Percentiles rank a stretch among this genome's conserved stretches.
phyloP scores from a whole-genome alignment of 2,888 invertebrate species.

The Minunthozetes semirufus region DNA sequence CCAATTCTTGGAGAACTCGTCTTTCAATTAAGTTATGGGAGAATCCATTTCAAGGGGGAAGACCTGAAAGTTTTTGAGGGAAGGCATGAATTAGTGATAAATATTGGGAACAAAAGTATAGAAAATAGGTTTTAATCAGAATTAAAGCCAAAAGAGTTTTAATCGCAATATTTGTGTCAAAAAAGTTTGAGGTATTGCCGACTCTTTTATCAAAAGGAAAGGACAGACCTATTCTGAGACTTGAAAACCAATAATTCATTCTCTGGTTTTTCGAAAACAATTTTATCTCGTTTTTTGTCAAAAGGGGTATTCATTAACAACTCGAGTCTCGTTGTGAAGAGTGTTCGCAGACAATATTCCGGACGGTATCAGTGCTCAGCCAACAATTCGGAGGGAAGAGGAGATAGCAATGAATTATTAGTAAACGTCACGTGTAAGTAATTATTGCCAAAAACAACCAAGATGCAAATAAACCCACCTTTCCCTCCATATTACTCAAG shows the following conservation, averaged over 20 bases:
- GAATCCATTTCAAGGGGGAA: no score
- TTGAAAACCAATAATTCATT: neutral
- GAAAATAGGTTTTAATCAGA: no score
- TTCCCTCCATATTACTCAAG: no score
- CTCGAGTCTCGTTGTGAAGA: slow-evolving; percentile 3
- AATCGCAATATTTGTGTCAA: no score
- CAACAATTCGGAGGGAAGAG: slow-evolving; percentile 28
- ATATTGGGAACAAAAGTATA: no score
- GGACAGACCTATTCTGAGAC: neutral
- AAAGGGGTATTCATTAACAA: slow-evolving; percentile 17
- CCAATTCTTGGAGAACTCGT: neutral
- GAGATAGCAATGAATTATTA: slow-evolving; percentile 21
- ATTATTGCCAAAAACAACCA: neutral
- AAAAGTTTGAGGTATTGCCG: no score
- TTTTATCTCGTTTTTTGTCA: neutral
- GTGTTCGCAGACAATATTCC: neutral
- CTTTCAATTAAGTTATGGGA: no score
- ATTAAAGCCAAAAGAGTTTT: no score
- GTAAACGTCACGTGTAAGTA: slow-evolving; percentile 33
- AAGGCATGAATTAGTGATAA: no score
- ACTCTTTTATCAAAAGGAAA: neutral
- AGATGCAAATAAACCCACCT: no score
- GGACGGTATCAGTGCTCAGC: slow-evolving; percentile 37
- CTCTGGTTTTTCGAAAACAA: neutral
- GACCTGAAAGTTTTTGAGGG: no score